Conservation (phyloP, 1,140 invertebrate genomes). For the Stegodyphus dumicola region DNA sequence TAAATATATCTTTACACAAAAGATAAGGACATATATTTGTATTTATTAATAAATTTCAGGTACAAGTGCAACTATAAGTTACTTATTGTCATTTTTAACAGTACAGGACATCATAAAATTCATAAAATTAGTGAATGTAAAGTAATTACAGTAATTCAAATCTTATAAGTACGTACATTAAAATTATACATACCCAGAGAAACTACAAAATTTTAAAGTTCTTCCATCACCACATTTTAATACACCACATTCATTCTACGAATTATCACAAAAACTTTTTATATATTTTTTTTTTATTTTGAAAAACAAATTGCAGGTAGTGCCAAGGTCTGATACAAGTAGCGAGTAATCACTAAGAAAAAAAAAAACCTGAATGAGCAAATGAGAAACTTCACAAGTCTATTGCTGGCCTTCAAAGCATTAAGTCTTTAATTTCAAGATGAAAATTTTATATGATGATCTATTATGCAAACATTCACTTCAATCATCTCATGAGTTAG, state of each 20-base stretch:
- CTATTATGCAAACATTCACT: not conserved
- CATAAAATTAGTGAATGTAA: not conserved
- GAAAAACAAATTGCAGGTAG: not conserved
- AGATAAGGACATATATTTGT: not conserved
- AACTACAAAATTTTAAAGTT: not conserved
- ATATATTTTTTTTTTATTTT: not conserved
- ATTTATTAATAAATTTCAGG: slow-evolving; percentile 42
- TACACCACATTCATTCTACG: slow-evolving; percentile 3
- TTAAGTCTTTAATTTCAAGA: not conserved
- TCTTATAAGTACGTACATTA: not conserved
- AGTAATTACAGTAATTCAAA: not conserved
- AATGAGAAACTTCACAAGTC: not conserved
- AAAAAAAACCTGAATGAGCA: not conserved
- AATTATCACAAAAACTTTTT: slow-evolving; percentile 24
- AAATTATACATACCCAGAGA: not conserved
- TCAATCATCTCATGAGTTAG: not conserved
- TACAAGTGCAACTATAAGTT: slow-evolving; percentile 34
- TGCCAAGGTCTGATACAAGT: slow-evolving; percentile 15
- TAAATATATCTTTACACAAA: not conserved
- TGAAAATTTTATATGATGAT: not conserved
- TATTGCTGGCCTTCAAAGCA: not conserved
- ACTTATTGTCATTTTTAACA: not conserved
- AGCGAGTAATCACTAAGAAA: not conserved
- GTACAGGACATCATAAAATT: no score
- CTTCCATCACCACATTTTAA: slow-evolving; percentile 18